A percentile compares a stretch with the other conserved stretches of the same genome.
phyloP scores from a whole-genome alignment of 2,888 invertebrate species.

The Zaprionus obscuricornis region DNA sequence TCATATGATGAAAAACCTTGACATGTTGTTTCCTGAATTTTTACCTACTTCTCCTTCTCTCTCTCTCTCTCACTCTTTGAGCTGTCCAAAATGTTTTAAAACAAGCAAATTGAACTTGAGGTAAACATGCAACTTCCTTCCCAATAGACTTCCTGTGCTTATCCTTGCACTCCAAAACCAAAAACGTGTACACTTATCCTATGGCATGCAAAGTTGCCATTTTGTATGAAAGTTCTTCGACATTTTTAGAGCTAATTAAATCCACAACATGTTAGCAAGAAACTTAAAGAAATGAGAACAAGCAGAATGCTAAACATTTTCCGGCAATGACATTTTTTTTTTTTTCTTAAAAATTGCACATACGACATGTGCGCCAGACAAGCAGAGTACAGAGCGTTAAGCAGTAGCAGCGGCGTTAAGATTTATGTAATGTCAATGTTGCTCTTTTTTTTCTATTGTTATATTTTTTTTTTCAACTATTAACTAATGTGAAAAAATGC shows the following conservation, averaged over 20 bases:
- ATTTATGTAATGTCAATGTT: constrained; percentile 48
- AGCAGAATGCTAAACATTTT: constrained; percentile 68
- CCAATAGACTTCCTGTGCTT: constrained; percentile 46
- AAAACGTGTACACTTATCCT: constrained; percentile 32
- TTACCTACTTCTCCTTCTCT: not conserved
- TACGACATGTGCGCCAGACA: constrained; percentile 54
- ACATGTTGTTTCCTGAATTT: too few species aligned
- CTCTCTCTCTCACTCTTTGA: constrained; percentile 9
- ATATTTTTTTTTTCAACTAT: constrained; percentile 44
- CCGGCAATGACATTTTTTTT: constrained; percentile 72
- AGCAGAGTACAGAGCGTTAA: not conserved
- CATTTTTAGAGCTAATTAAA: constrained; percentile 72
- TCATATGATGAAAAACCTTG: constrained; percentile 33
- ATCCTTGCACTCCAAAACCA: constrained; percentile 36
- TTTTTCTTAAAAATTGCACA: constrained; percentile 59
- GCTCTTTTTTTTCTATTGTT: constrained; percentile 4
- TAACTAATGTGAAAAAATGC: constrained; percentile 40
- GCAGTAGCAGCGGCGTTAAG: constrained; percentile 20
- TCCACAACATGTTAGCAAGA: constrained; percentile 50
- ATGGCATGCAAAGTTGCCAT: constrained; percentile 65
- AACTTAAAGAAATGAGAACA: constrained; percentile 13
- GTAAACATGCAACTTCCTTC: constrained; percentile 75
- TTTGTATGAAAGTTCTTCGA: constrained; percentile 34
- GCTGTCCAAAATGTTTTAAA: constrained; percentile 54
- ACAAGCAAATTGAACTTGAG: constrained; percentile 72